Conservation (phyloP, 2,888 invertebrate genomes). For the Dendrolimus houi region DNA sequence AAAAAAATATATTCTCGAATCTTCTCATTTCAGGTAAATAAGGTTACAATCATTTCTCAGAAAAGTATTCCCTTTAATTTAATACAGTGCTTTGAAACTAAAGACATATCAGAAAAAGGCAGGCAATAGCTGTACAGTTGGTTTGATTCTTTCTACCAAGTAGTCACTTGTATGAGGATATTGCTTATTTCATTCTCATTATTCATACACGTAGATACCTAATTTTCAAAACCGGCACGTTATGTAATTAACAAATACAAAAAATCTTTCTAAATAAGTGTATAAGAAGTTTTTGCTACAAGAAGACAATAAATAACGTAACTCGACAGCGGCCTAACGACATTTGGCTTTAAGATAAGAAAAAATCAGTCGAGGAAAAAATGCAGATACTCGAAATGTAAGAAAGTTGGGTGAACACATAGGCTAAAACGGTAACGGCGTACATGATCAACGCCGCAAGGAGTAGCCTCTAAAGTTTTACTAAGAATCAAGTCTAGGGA, state of each 20-base stretch:
- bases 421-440: constrained; percentile 2
- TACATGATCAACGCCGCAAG: neutral
- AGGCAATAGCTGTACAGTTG: neutral
- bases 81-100: too few species aligned
- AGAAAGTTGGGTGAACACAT: constrained; percentile 21
- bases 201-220: neutral
- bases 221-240: neutral
- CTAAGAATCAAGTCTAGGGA: too few species aligned
- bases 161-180: constrained; percentile 1
- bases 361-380: constrained; percentile 26
- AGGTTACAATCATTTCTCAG: too few species aligned
- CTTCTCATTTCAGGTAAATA: too few species aligned
- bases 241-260: constrained; percentile 9
- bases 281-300: constrained; percentile 12
- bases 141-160: constrained; percentile 1
- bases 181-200: neutral
- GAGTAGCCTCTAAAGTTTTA: neutral
- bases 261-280: constrained; percentile 17
- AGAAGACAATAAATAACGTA: constrained; percentile 27
- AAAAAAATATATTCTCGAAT: too few species aligned
- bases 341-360: constrained; percentile 31
- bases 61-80: too few species aligned
- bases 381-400: constrained; percentile 22
- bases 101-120: too few species aligned
- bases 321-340: constrained; percentile 22